Conservation (phyloP, 2,888 invertebrate species). For the Clitarchus hookeri region DNA sequence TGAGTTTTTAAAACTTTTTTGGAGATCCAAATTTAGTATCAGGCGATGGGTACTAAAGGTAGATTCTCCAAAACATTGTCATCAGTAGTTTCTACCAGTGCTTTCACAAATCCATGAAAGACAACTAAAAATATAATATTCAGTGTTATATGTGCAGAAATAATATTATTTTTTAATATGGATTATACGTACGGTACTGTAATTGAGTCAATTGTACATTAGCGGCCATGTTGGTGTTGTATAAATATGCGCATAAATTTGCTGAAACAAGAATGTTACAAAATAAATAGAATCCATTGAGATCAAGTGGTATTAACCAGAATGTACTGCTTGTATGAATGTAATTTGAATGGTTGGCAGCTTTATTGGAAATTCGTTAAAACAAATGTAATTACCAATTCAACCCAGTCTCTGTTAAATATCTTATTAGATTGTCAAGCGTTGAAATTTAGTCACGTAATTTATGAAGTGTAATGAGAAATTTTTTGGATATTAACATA, state of each 20-base stretch:
- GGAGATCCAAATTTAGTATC: background rate
- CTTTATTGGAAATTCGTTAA: background rate
- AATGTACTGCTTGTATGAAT: background rate
- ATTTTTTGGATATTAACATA: too few relatives aligned
- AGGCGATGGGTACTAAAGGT: conserved; percentile 6
- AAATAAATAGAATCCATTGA: background rate
- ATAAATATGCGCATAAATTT: background rate
- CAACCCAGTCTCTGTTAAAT: too few relatives aligned
- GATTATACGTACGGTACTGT: background rate
- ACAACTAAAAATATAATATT: background rate
- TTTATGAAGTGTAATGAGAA: too few relatives aligned
- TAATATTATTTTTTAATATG: background rate
- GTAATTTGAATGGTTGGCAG: background rate
- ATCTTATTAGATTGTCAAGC: too few relatives aligned
- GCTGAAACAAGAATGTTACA: background rate
- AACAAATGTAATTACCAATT: too few relatives aligned
- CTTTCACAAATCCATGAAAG: background rate
- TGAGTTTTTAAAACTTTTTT: background rate
- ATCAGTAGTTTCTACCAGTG: background rate
- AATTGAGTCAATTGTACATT: background rate
- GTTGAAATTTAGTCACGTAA: too few relatives aligned
- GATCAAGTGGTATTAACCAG: background rate
- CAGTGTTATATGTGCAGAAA: background rate
- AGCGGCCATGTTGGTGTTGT: background rate
- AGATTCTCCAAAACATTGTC: background rate